A percentile compares a stretch with the other conserved stretches of the same genome.
Evolutionary conservation across 1,140 invertebrate species (phyloP).

Genomic region (Zaprionus ornatus): DNA sequence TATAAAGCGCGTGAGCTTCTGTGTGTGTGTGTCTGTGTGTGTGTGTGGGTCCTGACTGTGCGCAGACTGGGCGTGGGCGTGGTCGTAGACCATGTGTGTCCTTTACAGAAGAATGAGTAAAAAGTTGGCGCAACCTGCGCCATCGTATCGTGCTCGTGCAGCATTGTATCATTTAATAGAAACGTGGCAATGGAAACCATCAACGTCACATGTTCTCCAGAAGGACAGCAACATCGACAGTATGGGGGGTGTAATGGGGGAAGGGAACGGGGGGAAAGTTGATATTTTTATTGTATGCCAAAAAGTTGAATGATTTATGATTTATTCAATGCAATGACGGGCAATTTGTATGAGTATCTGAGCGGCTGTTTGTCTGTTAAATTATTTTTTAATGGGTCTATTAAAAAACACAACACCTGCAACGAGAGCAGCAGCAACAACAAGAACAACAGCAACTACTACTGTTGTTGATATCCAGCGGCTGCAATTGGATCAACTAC

Average conservation of each 20-base stretch:
- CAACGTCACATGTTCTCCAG: conserved; percentile 55
- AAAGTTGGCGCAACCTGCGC: conserved; percentile 72
- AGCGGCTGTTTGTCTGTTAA: conserved; percentile 62
- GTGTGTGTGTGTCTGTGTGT: neutral
- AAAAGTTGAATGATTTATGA: conserved; percentile 78
- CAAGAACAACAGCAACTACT: conserved; percentile 48
- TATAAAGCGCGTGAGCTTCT: conserved; percentile 21
- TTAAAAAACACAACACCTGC: conserved; percentile 79
- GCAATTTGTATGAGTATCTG: conserved; percentile 42
- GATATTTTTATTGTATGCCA: conserved; percentile 60
- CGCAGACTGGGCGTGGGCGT: conserved; percentile 4
- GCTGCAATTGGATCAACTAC: conserved; percentile 54
- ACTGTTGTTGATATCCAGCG: conserved; percentile 25
- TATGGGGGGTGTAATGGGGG: neutral
- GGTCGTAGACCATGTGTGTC: neutral
- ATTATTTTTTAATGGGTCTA: conserved; percentile 81
- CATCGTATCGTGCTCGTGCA: conserved; percentile 33
- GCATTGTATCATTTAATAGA: conserved; percentile 70
- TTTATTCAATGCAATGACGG: conserved; percentile 70
- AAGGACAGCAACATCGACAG: neutral
- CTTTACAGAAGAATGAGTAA: conserved; percentile 10
- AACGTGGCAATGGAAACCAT: conserved; percentile 46
- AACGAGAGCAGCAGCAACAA: conserved; percentile 51
- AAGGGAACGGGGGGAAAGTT: neutral
- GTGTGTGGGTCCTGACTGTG: neutral